Percentiles rank a stretch among this genome's conserved stretches.
Evolutionary conservation across 2,797 vertebrate genomes (phyloP).

Genomic region (Siniperca undulata): DNA sequence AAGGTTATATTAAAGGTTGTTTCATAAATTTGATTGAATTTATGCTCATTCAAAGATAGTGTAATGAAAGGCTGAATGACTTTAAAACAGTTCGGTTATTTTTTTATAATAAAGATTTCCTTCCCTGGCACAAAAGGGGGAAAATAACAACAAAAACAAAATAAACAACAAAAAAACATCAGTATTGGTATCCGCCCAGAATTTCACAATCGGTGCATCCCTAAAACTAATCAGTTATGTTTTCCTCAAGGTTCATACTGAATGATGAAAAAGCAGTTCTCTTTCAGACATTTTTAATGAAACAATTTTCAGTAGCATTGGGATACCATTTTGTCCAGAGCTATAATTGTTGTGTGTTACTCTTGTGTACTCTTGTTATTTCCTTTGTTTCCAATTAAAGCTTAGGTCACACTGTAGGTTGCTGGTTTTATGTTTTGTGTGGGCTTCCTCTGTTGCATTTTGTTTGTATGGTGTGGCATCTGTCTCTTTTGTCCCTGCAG

Average conservation of each 20-base stretch:
- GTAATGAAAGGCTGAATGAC: too few relatives aligned
- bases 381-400: constrained; percentile 79
- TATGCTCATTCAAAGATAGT: too few relatives aligned
- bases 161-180: too few relatives aligned
- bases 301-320: constrained; percentile 31
- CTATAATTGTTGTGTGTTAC: constrained; percentile 62
- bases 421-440: constrained; percentile 81
- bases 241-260: constrained; percentile 45
- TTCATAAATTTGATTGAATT: too few relatives aligned
- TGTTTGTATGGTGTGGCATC: constrained; percentile 56
- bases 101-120: too few relatives aligned
- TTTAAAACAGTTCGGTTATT: too few relatives aligned
- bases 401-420: constrained; percentile 71
- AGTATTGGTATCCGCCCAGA: too few relatives aligned
- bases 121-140: too few relatives aligned
- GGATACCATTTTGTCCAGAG: constrained; percentile 41
- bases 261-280: constrained; percentile 47
- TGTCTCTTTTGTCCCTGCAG: constrained; percentile 61
- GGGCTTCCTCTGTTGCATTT: constrained; percentile 76
- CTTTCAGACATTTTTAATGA: constrained; percentile 31
- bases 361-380: constrained; percentile 71
- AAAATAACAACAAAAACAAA: too few relatives aligned
- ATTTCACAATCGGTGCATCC: too few relatives aligned
- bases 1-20: too few relatives aligned
- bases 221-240: constrained; percentile 54